These are phyloP conservation scores for Diuraphis noxia DNA, from an alignment of 1,140 invertebrate genomes.

Conservation along the genomic window DNA sequence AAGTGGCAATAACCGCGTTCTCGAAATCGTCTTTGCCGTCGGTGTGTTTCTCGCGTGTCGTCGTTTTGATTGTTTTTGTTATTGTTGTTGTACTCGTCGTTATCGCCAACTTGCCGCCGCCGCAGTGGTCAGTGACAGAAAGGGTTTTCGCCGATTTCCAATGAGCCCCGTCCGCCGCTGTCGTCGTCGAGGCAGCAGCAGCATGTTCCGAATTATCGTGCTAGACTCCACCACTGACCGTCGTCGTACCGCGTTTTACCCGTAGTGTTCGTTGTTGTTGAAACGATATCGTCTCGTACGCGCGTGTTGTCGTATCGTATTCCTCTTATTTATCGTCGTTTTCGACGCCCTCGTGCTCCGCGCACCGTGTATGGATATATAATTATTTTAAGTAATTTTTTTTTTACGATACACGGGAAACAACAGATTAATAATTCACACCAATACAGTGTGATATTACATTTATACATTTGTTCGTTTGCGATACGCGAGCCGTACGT, in stretches of 20 bases:
- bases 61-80: neutral
- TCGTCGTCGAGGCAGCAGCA: neutral
- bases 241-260: neutral
- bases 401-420: neutral
- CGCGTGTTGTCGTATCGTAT: neutral
- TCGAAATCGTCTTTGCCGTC: neutral
- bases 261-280: conserved; percentile 8
- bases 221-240: neutral
- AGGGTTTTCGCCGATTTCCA: conserved; percentile 46
- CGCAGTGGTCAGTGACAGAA: conserved; percentile 30
- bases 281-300: neutral
- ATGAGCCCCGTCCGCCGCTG: conserved; percentile 9
- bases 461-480: neutral
- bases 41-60: neutral
- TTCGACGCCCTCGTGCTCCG: neutral
- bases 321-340: conserved; percentile 7
- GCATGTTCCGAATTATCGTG: conserved; percentile 36
- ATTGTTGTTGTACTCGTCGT: neutral
- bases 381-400: neutral
- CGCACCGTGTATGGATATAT: neutral
- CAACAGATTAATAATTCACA: neutral
- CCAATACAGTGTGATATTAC: neutral
- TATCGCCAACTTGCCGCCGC: neutral
- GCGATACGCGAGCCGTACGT: neutral
- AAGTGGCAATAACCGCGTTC: neutral